Evolutionary conservation across 2,113 vertebrate genomes (phyloP).

Genomic region (Ochotona curzoniae): DNA sequence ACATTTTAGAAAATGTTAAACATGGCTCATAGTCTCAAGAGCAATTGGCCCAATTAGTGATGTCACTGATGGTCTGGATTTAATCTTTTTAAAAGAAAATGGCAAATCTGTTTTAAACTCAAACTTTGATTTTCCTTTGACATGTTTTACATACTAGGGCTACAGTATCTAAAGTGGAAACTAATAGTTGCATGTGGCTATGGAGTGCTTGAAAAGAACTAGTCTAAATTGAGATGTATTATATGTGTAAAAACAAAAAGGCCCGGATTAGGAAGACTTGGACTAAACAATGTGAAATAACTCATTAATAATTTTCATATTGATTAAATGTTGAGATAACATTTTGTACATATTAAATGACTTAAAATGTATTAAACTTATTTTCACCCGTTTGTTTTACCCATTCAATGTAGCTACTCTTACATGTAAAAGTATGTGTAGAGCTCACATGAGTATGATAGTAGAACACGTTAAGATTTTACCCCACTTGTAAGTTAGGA

Average conservation of each 20-base stretch:
- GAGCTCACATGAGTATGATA: not conserved
- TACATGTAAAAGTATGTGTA: not conserved
- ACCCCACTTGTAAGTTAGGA: not conserved
- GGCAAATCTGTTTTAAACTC: constrained; percentile 15
- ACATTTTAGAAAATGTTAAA: constrained; percentile 34
- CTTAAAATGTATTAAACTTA: not conserved
- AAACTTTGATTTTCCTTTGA: constrained; percentile 38
- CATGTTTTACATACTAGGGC: not conserved
- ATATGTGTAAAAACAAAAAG: not conserved
- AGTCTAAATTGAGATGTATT: not conserved
- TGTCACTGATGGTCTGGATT: constrained; percentile 20
- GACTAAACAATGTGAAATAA: not conserved
- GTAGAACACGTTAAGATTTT: not conserved
- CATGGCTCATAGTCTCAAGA: constrained; percentile 21
- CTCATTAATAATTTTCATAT: constrained; percentile 2
- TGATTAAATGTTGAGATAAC: not conserved
- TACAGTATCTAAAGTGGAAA: not conserved
- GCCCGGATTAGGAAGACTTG: not conserved
- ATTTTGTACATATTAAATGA: not conserved
- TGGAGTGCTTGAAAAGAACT: not conserved
- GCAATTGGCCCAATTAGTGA: not conserved
- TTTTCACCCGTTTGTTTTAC: not conserved
- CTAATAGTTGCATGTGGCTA: not conserved
- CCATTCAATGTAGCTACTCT: not conserved
- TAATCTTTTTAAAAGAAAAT: constrained; percentile 43